Conservation (phyloP, 2,113 vertebrate genomes). For the Chaetodon trifascialis region DNA sequence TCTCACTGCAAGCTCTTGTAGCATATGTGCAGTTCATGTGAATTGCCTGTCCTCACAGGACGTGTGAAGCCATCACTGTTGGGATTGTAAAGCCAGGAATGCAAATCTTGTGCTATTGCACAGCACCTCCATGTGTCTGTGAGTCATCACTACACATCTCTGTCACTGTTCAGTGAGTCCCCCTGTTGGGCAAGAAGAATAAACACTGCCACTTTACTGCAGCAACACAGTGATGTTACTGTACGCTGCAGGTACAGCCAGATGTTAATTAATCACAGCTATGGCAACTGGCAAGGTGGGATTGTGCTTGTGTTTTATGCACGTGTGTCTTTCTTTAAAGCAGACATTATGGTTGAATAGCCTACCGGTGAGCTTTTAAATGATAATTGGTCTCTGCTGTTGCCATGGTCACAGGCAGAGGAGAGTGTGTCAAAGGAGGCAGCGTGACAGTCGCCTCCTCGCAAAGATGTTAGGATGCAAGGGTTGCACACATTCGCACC, state of each 20-base stretch:
- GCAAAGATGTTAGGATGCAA: constrained; percentile 52
- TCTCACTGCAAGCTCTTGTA: neutral
- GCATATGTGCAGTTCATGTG: neutral
- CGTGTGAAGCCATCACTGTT: neutral
- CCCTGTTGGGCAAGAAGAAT: constrained; percentile 49
- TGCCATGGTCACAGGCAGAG: constrained; percentile 75
- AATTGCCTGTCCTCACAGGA: neutral
- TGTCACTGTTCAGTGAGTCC: constrained; percentile 25
- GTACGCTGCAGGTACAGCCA: constrained; percentile 3
- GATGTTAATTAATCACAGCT: constrained; percentile 42
- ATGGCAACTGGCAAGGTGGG: constrained; percentile 18
- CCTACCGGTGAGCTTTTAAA: constrained; percentile 57
- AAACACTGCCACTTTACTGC: constrained; percentile 9
- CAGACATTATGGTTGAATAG: constrained; percentile 42
- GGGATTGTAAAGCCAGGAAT: neutral
- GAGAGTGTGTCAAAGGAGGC: constrained; percentile 55
- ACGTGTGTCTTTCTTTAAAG: constrained; percentile 24
- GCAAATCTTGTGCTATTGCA: constrained; percentile 31
- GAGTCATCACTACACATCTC: constrained; percentile 42
- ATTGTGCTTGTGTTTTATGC: constrained; percentile 35
- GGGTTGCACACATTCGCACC: constrained; percentile 18
- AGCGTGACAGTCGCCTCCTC: constrained; percentile 39
- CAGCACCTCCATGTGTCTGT: constrained; percentile 67
- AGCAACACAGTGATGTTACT: constrained; percentile 1
- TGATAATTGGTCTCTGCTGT: constrained; percentile 74